Base-by-base conservation (phyloP, 2,888 invertebrate genomes). In the Ptychoptera contaminata region DNA sequence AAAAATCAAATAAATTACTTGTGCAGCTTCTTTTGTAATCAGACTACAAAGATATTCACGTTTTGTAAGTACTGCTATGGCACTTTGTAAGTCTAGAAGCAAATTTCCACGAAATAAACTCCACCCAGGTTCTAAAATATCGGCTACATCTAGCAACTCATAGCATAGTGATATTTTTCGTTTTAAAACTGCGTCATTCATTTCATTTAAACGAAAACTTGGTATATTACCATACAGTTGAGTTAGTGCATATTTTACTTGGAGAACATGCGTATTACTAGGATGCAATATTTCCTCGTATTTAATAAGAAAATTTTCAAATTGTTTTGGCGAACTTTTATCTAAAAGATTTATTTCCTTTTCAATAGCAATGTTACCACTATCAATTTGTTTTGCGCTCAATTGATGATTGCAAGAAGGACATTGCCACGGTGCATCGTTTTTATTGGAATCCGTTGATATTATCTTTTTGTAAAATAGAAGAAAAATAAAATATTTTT, bases 161-260 rank as follows among this genome's bases (percentile, higher is more conserved):
- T 74, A 68, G 48, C 81, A 82, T 0, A 82, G 64, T 29, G 74
- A 70, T 29, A 77, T 65, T 61, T 82, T 80, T 16, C 79, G 67
- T 42, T 68, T 61, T 0, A 81, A 57, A 1, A 71, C 64, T 10
- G 66, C 61, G 36, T 73, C 72, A 11, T 71, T 62, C 7, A 82
- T 59, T 47, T 79, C 79, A 37, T 14, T 12, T 42, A 75, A 62
- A 31, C 56, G 55, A 54, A 69, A 76, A 51, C 74, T 76, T 46
- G 71, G 67, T 7, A 65, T 62, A 58, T 73, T 74, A 47, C 79
- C 79, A 56, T 81, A 81, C 49, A 82, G 69, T 58, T 82, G 81
- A 40, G 74, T 67, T 32, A 83, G 62, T 3, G 77, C 76, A 56
- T 80, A 73, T 56, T 82, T 82, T 1, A 78, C 74, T 56, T 79